Evolutionary conservation across 2,888 invertebrate species (phyloP).

Genomic region (Tachina fera): DNA sequence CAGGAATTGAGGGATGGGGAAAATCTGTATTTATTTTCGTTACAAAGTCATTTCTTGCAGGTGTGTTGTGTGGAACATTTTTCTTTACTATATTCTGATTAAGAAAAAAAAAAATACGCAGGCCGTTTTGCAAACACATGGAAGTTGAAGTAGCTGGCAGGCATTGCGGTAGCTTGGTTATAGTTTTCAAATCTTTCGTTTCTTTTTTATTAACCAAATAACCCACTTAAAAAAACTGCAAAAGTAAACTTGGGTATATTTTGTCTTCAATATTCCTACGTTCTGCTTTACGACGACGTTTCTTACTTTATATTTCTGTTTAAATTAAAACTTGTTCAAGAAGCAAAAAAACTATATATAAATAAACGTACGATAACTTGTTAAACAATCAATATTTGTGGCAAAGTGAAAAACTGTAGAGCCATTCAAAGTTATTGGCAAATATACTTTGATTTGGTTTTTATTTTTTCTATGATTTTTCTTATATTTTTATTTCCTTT

Average conservation of each 20-base stretch:
- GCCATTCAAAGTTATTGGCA: slow-evolving; percentile 45
- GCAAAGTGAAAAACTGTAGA: slow-evolving; percentile 32
- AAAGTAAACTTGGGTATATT: slow-evolving; percentile 60
- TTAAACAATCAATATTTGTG: slow-evolving; percentile 67
- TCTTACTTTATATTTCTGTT: slow-evolving; percentile 21
- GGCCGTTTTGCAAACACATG: slow-evolving; percentile 46
- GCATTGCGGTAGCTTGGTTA: slow-evolving; percentile 10
- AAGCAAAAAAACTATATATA: background rate
- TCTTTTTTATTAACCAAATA: slow-evolving; percentile 65
- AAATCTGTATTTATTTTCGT: slow-evolving; percentile 42
- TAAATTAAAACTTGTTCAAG: background rate
- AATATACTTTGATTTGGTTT: slow-evolving; percentile 50
- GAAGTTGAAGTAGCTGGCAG: slow-evolving; percentile 1
- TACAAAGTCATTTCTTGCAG: slow-evolving; percentile 37
- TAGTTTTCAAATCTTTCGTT: slow-evolving; percentile 54
- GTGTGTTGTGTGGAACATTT: slow-evolving; percentile 14
- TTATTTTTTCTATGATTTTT: background rate
- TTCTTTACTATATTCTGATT: background rate
- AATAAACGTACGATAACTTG: slow-evolving; percentile 42
- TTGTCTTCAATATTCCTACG: too few species aligned
- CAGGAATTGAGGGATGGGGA: slow-evolving; percentile 4
- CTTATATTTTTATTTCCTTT: background rate
- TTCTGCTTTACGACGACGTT: background rate
- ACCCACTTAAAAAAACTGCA: slow-evolving; percentile 66
- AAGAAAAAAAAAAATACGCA: background rate